Conservation (phyloP, 2,113 vertebrate species). For the Syrmaticus mikado region DNA sequence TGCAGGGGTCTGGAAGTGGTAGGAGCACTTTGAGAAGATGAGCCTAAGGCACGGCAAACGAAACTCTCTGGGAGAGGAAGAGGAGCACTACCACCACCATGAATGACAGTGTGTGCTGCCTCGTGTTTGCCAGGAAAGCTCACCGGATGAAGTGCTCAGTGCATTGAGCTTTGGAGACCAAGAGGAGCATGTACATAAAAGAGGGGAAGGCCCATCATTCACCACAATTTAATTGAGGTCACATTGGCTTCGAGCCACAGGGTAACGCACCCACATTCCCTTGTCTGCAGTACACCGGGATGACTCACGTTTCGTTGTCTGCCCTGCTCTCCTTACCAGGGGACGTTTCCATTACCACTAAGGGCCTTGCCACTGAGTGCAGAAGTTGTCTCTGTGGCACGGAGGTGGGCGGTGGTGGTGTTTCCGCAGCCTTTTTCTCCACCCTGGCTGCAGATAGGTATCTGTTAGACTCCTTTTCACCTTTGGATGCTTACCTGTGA, state of each 20-base stretch:
- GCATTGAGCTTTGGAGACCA: background rate
- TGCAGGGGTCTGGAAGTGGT: background rate
- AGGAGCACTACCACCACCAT: background rate
- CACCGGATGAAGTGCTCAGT: background rate
- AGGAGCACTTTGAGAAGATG: background rate
- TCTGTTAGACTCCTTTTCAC: slow-evolving; percentile 37
- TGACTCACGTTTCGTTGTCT: slow-evolving; percentile 15
- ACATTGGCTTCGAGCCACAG: slow-evolving; percentile 34
- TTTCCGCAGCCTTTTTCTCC: background rate
- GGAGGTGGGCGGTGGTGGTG: background rate
- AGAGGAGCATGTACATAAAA: background rate
- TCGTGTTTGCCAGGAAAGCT: background rate
- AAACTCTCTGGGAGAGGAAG: background rate
- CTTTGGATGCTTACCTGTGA: background rate
- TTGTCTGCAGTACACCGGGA: background rate
- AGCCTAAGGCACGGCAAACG: background rate
- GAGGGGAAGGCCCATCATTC: slow-evolving; percentile 40
- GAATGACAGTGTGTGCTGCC: background rate
- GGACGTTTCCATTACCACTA: background rate
- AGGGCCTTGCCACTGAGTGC: background rate
- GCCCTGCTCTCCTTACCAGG: background rate
- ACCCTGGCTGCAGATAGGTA: background rate
- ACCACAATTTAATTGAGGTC: slow-evolving; percentile 50
- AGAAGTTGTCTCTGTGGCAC: background rate
- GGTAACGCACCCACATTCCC: slow-evolving; percentile 58